Conservation (phyloP, 2,888 invertebrate species). For the Artemia sinica region DNA sequence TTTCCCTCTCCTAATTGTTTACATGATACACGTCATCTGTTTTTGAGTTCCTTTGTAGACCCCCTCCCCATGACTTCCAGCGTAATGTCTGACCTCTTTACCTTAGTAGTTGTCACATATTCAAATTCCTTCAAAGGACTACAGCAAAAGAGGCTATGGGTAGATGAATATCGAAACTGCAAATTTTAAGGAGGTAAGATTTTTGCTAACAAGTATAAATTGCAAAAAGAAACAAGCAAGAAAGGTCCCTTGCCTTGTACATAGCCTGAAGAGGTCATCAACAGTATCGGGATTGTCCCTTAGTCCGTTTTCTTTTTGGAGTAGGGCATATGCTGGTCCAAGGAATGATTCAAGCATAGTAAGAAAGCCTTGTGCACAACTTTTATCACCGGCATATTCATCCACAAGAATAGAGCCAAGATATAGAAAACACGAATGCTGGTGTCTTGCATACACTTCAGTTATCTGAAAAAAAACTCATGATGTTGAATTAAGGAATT, state of each 20-base stretch:
- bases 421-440: conserved; percentile 80
- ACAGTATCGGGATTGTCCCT: conserved; percentile 91
- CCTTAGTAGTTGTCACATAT: no score
- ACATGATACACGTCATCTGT: no score
- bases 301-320: conserved; percentile 59
- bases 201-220: no score
- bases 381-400: conserved; percentile 54
- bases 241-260: conserved; percentile 38
- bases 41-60: no score
- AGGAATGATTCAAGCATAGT: conserved; percentile 69
- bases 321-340: conserved; percentile 56
- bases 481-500: neutral
- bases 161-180: no score
- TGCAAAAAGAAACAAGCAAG: no score
- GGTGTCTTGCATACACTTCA: conserved; percentile 50
- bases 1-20: no score
- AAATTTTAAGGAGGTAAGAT: no score
- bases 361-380: conserved; percentile 59
- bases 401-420: conserved; percentile 75
- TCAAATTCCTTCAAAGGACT: no score
- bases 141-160: no score
- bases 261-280: conserved; percentile 82
- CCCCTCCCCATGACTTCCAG: no score
- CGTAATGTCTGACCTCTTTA: no score
- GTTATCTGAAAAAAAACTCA: conserved; percentile 41